These are phyloP conservation scores for Empis stercorea DNA, from an alignment of 2,888 invertebrate genomes.

Conservation along the genomic window DNA sequence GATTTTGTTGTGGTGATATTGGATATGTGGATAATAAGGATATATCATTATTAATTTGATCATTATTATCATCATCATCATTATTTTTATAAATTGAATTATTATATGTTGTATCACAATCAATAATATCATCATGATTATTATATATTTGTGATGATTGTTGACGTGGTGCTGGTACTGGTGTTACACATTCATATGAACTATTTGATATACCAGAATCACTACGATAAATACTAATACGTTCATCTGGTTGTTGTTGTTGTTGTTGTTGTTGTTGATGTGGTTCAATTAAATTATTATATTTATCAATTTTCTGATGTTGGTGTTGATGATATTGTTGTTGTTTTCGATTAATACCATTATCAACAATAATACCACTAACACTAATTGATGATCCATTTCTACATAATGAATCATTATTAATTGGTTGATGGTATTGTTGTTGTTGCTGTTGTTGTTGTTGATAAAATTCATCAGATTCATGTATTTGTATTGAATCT, in stretches of 20 bases:
- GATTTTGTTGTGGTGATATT: constrained; percentile 16
- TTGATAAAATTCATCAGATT: constrained; percentile 25
- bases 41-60: neutral
- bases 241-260: constrained; percentile 21
- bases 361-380: constrained; percentile 1
- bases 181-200: constrained; percentile 41
- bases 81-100: constrained; percentile 14
- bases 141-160: constrained; percentile 13
- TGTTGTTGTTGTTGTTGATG: constrained; percentile 22
- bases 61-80: neutral
- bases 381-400: constrained; percentile 20
- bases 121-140: constrained; percentile 26
- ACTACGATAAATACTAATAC: constrained; percentile 34
- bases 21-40: no score
- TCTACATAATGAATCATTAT: constrained; percentile 18
- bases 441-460: constrained; percentile 13
- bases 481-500: constrained; percentile 53
- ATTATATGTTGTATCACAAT: constrained; percentile 24
- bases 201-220: constrained; percentile 37
- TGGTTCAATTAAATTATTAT: constrained; percentile 28
- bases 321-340: constrained; percentile 26
- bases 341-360: constrained; percentile 15
- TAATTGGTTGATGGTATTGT: constrained; percentile 12
- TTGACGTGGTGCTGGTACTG: constrained; percentile 26
- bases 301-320: constrained; percentile 20